Evolutionary conservation across 2,888 invertebrate genomes (phyloP).

Genomic region (Pterostichus niger): DNA sequence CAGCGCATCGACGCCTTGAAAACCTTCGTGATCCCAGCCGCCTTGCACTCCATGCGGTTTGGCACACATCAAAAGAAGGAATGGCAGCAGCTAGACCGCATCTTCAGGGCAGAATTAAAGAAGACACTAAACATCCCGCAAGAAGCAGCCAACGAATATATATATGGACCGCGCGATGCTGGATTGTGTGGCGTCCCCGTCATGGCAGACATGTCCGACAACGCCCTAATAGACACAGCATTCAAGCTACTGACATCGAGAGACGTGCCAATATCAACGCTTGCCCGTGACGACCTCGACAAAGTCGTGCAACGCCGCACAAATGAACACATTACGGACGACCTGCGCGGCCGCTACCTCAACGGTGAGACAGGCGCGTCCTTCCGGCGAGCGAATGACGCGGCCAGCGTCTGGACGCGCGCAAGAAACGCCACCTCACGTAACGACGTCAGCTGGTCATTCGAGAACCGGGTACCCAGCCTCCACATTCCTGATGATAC

Average conservation of each 20-base stretch:
- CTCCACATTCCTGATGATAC: constrained; percentile 71
- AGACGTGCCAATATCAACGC: background rate
- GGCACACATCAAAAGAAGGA: constrained; percentile 4
- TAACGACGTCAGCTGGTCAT: constrained; percentile 64
- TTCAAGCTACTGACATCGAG: constrained; percentile 7
- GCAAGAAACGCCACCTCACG: constrained; percentile 60
- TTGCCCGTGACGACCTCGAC: background rate
- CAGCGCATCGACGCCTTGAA: constrained; percentile 43
- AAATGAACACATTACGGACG: background rate
- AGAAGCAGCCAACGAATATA: constrained; percentile 40
- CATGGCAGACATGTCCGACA: constrained; percentile 19
- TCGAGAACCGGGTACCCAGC: constrained; percentile 67
- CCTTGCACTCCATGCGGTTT: background rate
- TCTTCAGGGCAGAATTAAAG: constrained; percentile 6
- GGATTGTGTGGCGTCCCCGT: constrained; percentile 60
- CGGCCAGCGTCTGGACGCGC: constrained; percentile 68
- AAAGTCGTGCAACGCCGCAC: background rate
- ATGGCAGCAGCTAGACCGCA: background rate
- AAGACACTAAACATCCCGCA: constrained; percentile 23
- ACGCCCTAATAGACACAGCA: constrained; percentile 2
- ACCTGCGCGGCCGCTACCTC: constrained; percentile 17
- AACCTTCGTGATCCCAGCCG: constrained; percentile 45
- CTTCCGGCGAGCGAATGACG: constrained; percentile 2
- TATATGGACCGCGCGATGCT: constrained; percentile 40
- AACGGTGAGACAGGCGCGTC: constrained; percentile 1